phyloP scores from a whole-genome alignment of 2,888 invertebrate genomes.

The Stenodema calcarata region DNA sequence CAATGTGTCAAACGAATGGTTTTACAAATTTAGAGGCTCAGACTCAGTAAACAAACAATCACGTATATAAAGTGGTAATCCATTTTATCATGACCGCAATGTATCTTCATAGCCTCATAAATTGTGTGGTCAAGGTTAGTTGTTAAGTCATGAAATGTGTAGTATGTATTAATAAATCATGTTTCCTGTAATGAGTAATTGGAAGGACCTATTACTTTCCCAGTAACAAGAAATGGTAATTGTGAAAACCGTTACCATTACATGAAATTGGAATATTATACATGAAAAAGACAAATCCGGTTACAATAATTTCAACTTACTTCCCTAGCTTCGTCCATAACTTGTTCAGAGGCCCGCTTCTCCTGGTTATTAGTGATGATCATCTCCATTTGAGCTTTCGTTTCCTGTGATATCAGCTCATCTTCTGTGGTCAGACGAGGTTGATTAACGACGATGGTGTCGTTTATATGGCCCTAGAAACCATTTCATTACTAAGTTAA shows the following conservation, averaged over 20 bases:
- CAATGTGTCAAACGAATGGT: neutral
- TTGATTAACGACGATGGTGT: conserved; percentile 83
- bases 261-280: too few species aligned
- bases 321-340: conserved; percentile 52
- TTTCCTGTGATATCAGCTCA: conserved; percentile 56
- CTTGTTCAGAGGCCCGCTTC: conserved; percentile 53
- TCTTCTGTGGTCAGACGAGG: conserved; percentile 70
- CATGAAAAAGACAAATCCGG: too few species aligned
- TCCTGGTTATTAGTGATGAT: conserved; percentile 57
- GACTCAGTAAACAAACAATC: conserved; percentile 38
- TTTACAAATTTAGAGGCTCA: neutral
- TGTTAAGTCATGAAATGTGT: too few species aligned
- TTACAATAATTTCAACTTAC: neutral
- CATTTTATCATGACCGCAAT: conserved; percentile 4
- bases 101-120: neutral
- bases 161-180: too few species aligned
- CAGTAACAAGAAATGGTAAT: too few species aligned
- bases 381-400: conserved; percentile 61
- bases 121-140: too few species aligned
- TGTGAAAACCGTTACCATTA: too few species aligned
- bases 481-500: neutral
- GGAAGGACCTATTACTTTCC: too few species aligned
- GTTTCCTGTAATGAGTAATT: too few species aligned
- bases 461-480: conserved; percentile 73
- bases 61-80: conserved; percentile 25